Base-by-base conservation (phyloP, 2,888 invertebrate species). In the Galerucella pusilla region DNA sequence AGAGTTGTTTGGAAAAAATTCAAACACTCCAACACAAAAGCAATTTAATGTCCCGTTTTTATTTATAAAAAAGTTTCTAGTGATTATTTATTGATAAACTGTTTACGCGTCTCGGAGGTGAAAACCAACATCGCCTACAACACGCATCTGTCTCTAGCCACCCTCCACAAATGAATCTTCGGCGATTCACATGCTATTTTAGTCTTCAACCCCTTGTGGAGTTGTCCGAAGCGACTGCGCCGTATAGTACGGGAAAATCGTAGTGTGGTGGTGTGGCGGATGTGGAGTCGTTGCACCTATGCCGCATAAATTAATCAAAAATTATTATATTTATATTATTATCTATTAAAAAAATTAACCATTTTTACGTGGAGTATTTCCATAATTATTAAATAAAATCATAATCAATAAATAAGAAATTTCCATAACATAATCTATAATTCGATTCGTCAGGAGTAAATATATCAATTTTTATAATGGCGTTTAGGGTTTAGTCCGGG, bases 101-200 rank as follows among this genome's bases (percentile, higher is more conserved):
- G 16, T 68, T 54, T 68, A 68, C 68, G 60, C 68, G 60, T 20
- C 9, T 61, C 49, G 52, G 42, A 42, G 54, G 46, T 20, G 65
- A 66, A 46, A 59, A 59, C 28, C 59, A 35, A 52, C 60, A n/a
- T 46, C 68, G 49, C 49, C 49, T 16, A 45, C 42, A 46, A 42
- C n/a, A 20, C 75, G 68, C 80, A 71, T 72, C 78, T 72, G 75
- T 64, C 76, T 70, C 61, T 65, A 76, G 71, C 75, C 71, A 78
- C 78, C 78, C 78, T 78, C 71, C 71, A 68, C 73, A 74, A 75
- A 76, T 72, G 75, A 76, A 66, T 68, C 70, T 63, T 70, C 14
- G 14, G 65, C 72, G 66, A 66, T 66, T 64, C 77, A 76, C 80
- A 79, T 78, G 79, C 78, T 75, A 75, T 79, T 75, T 73, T 77